These are phyloP conservation scores for Lydus trimaculatus DNA, from an alignment of 2,888 invertebrate genomes.

Conservation along the genomic window DNA sequence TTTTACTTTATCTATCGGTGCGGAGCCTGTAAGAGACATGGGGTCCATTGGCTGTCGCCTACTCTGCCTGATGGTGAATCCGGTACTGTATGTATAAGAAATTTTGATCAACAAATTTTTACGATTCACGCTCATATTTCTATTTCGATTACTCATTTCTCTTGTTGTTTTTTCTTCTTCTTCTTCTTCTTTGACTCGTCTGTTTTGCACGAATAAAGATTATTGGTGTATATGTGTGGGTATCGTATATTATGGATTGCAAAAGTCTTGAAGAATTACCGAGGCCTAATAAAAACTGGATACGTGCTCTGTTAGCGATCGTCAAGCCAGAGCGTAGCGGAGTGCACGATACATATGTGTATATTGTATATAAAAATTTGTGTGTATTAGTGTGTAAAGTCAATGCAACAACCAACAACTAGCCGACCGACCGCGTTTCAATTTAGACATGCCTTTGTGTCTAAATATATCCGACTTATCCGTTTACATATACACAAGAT, in stretches of 20 bases:
- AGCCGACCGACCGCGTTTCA: conserved; percentile 37
- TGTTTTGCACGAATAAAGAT: neutral
- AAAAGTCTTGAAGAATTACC: conserved; percentile 10
- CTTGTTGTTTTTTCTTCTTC: neutral
- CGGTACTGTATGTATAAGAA: too few relatives aligned
- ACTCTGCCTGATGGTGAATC: too few relatives aligned
- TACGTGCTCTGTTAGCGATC: conserved; percentile 48
- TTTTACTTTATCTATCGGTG: too few relatives aligned
- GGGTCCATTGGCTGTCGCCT: too few relatives aligned
- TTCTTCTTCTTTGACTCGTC: neutral
- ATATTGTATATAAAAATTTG: neutral
- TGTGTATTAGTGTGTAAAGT: conserved; percentile 16
- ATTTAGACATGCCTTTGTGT: conserved; percentile 48
- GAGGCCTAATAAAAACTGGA: conserved; percentile 42
- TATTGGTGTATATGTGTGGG: neutral
- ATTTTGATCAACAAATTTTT: neutral
- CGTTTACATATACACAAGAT: conserved; percentile 29
- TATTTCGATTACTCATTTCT: conserved; percentile 2
- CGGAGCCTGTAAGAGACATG: too few relatives aligned
- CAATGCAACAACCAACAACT: conserved; percentile 28
- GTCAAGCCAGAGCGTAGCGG: conserved; percentile 46
- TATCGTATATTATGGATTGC: conserved; percentile 27
- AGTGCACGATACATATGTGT: conserved; percentile 32
- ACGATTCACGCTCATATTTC: neutral
- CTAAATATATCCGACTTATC: conserved; percentile 41